A percentile compares a stretch with the other conserved stretches of the same genome.
Conservation (phyloP, 1,140 invertebrate genomes). For the Drosophila albomicans region DNA sequence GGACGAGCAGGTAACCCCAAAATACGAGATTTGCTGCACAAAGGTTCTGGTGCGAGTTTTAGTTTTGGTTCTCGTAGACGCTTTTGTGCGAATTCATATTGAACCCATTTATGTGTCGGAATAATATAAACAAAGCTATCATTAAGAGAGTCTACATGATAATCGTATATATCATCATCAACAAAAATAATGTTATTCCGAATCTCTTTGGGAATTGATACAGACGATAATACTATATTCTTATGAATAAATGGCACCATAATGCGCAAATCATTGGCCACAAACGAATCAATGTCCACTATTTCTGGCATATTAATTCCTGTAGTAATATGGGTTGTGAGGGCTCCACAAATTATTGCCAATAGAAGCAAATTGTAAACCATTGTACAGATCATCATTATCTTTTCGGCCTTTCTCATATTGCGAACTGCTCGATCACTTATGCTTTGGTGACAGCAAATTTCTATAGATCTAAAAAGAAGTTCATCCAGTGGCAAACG, state of each 20-base stretch:
- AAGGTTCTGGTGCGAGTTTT: not conserved
- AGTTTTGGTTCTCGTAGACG: conserved; percentile 15
- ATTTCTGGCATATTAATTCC: not conserved
- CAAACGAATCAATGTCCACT: not conserved
- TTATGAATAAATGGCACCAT: not conserved
- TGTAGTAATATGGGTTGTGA: not conserved
- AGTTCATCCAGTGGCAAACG: too few species aligned
- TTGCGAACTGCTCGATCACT: too few species aligned
- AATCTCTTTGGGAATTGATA: not conserved
- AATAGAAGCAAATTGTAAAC: not conserved
- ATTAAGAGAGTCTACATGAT: conserved; percentile 6
- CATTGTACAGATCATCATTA: not conserved
- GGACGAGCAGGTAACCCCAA: not conserved
- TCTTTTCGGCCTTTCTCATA: not conserved
- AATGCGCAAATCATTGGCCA: not conserved
- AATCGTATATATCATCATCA: not conserved
- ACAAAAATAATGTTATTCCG: not conserved
- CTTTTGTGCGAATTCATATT: not conserved
- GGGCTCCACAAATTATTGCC: not conserved
- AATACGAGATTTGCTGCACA: conserved; percentile 6
- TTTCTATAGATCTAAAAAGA: too few species aligned
- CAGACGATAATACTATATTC: not conserved
- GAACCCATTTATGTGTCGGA: not conserved
- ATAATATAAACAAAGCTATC: conserved; percentile 29
- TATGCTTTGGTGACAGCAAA: too few species aligned